Evolutionary conservation across 2,888 invertebrate genomes (phyloP), one percentile per base, ranked within the genome.

Genomic region (Andrena haemorrhoa): DNA sequence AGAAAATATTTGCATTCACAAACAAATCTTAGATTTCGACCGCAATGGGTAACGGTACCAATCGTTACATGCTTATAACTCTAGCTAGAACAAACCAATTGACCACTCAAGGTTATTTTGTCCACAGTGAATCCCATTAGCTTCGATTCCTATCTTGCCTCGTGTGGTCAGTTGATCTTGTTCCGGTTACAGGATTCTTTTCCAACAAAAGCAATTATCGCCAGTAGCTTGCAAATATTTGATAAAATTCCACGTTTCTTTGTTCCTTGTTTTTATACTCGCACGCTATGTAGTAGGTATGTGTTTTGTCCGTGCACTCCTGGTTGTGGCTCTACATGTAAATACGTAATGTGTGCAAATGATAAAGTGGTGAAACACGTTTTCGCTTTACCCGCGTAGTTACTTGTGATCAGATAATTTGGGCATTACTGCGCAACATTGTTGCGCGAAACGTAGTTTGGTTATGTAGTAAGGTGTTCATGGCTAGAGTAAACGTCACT

Each of bases 361-460:
- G 81, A 75, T 80, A 80, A 70, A 70, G 51, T 49, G 70, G 65
- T 53, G 63, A 71, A 63, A 81, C 81, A 66, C 56, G 75, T 75
- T 56, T 66, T 49, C 74, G 82, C 82, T 82, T 82, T 82, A 82
- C 80, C 35, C 75, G 65, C 31, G 20, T 63, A 71, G 75, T 81
- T 66, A 75, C 41, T 66, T n/a, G 47, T 23, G 70, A 66, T 31
- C 35, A 61, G 75, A 81, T 71, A 63, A 82, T 82, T 80, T 47
- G 33, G 70, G 66, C 63, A 58, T 80, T 75, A 80, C 75, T 63
- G 61, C 41, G 70, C 61, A 66, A 47, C 47, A 71, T 51, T 58
- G 81, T 71, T 71, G 51, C 60, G 75, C 16, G 64, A 51, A 58
- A 63, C 61, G 69, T 35, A 33, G 80, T 68, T 79, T 20, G 80